Evolutionary conservation across 2,113 vertebrate genomes (phyloP), one percentile per base, ranked within the genome.

Genomic region (Anser brachyrhynchus): DNA sequence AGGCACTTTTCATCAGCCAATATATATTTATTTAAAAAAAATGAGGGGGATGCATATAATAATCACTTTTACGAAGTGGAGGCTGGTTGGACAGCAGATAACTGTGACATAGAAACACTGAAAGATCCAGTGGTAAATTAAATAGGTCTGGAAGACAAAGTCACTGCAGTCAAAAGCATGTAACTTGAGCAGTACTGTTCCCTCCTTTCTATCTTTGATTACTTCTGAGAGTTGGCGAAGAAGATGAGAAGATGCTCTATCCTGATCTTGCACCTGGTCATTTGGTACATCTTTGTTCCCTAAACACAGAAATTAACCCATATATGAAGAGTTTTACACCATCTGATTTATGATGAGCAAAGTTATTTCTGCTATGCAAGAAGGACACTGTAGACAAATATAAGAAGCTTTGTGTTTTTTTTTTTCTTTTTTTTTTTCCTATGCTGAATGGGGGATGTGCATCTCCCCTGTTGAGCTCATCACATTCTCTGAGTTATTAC

Each of bases 401-500:
- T 20, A 57, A 58, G 46, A 52, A 81, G 52, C 8, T 13, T 23
- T 51, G 44, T 44, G 17, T 18, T 18, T 44, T 44, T 44, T 44
- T 44, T 44, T 44, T 39, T 39, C 11, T 4, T 39, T 39, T 39
- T 55, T 37, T 52, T 61, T 39, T 49, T 28, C 33, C 33, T 72
- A 12, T 21, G 12, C 15, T 37, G 35, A 46, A 54, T 29, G 22
- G 13, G 13, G 10, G 46, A 90, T 35, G 23, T 0, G 8, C 21
- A 41, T 29, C 18, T 72, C 81, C 20, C 18, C 58, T 76, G 52
- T 46, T 39, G 20, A 64, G 49, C 22, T 88, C 54, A 69, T 19
- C 46, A 58, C 0, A 1, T 57, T 66, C 20, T 22, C 35, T 1
- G 3, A 57, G 44, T 22, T n/a, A 80, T 20, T 33, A 58, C 1